A percentile compares a stretch with the other conserved stretches of the same genome.
phyloP scores from a whole-genome alignment of 2,797 vertebrate species.

The Siniperca scherzeri region DNA sequence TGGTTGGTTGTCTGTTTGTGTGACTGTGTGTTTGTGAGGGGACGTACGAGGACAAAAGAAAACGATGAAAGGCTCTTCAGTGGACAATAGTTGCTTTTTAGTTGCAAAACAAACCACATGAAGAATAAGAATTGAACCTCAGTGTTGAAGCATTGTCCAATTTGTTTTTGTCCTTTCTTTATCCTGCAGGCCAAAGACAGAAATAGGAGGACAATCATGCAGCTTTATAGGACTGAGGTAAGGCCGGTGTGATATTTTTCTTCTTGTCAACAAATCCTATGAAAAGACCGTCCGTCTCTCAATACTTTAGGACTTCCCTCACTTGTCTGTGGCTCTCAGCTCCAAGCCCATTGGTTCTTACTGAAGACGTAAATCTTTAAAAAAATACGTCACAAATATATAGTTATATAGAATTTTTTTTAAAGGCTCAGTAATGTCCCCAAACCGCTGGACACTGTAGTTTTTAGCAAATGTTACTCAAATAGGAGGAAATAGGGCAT shows the following conservation, averaged over 20 bases:
- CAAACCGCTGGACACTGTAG: too few species aligned
- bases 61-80: slow-evolving; percentile 19
- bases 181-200: neutral
- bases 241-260: neutral
- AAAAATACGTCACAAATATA: too few species aligned
- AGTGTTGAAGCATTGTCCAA: neutral
- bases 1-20: slow-evolving; percentile 26
- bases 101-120: neutral
- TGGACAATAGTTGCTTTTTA: slow-evolving; percentile 21
- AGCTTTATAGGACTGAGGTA: neutral
- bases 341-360: neutral
- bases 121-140: neutral
- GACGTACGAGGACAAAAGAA: slow-evolving; percentile 18
- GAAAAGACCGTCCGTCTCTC: neutral
- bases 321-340: neutral
- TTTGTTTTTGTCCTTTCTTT: neutral
- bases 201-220: neutral
- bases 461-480: too few species aligned
- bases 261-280: neutral
- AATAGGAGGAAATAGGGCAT: too few species aligned
- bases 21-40: slow-evolving; percentile 22
- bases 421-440: too few species aligned
- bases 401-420: too few species aligned
- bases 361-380: too few species aligned
- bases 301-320: neutral